A percentile compares a stretch with the other conserved stretches of the same genome.
Evolutionary conservation across 2,888 invertebrate genomes (phyloP).

Genomic region (Epinotia demarniana): DNA sequence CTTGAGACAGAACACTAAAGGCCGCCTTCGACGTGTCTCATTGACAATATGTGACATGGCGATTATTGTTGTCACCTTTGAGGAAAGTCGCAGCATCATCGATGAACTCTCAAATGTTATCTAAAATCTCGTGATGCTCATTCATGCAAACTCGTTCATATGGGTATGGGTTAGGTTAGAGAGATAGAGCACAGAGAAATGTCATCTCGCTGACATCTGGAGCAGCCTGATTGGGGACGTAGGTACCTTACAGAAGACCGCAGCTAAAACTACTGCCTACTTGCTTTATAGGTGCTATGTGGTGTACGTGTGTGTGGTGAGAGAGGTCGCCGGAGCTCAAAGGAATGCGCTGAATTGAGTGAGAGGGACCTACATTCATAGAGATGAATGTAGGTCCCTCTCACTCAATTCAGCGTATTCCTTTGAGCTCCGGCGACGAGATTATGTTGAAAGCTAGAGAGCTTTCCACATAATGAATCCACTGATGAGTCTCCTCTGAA

Average conservation of each 20-base stretch:
- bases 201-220: neutral
- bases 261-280: neutral
- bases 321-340: neutral
- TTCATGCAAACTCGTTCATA: neutral
- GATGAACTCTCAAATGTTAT: no score
- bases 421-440: no score
- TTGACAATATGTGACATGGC: neutral
- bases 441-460: no score
- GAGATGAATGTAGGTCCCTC: no score
- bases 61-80: neutral
- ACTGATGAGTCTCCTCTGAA: neutral
- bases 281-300: neutral
- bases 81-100: no score
- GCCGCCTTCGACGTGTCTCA: neutral
- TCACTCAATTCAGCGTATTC: no score
- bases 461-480: neutral
- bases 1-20: slow-evolving; percentile 18
- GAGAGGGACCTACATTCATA: neutral
- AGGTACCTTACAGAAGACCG: neutral
- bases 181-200: neutral
- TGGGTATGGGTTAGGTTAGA: neutral
- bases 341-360: neutral
- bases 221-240: neutral
- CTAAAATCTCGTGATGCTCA: no score
- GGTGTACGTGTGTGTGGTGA: neutral